phyloP scores from a whole-genome alignment of 2,888 invertebrate species.

The Geotrupes spiniger region DNA sequence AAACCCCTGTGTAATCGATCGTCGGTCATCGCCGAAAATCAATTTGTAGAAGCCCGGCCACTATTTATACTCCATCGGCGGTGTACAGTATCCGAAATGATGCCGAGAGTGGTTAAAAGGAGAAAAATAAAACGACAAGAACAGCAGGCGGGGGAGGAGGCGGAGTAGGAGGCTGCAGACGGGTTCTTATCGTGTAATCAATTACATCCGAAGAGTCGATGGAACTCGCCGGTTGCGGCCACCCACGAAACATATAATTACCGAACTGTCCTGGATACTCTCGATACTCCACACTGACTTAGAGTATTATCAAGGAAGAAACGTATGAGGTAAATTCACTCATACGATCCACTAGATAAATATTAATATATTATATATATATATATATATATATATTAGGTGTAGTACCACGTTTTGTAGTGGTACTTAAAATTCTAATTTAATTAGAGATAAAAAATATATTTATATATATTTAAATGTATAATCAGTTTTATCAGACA shows the following conservation, averaged over 20 bases:
- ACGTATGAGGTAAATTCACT: too few relatives aligned
- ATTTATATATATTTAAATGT: too few relatives aligned
- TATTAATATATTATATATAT: too few relatives aligned
- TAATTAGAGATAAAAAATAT: too few relatives aligned
- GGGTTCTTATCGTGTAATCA: slow-evolving; percentile 33
- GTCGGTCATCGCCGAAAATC: slow-evolving; percentile 23
- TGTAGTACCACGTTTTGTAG: too few relatives aligned
- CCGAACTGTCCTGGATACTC: slow-evolving; percentile 12
- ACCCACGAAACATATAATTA: slow-evolving; percentile 38
- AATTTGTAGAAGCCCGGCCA: slow-evolving; percentile 29
- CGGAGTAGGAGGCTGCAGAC: slow-evolving; percentile 19
- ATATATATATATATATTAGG: too few relatives aligned
- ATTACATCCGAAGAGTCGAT: slow-evolving; percentile 30
- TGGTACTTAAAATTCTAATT: too few relatives aligned
- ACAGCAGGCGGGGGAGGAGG: neutral
- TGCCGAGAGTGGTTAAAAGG: slow-evolving; percentile 4
- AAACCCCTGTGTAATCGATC: too few relatives aligned
- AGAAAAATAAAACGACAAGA: neutral
- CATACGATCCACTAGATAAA: too few relatives aligned
- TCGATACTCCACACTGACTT: too few relatives aligned
- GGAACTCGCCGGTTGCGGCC: slow-evolving; percentile 27
- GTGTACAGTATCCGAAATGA: slow-evolving; percentile 28
- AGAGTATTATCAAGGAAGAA: too few relatives aligned
- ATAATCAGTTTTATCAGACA: too few relatives aligned
- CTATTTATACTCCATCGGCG: slow-evolving; percentile 33